A percentile compares a stretch with the other conserved stretches of the same genome.
Conservation (phyloP, 2,113 vertebrate genomes). For the Xyrauchen texanus region DNA sequence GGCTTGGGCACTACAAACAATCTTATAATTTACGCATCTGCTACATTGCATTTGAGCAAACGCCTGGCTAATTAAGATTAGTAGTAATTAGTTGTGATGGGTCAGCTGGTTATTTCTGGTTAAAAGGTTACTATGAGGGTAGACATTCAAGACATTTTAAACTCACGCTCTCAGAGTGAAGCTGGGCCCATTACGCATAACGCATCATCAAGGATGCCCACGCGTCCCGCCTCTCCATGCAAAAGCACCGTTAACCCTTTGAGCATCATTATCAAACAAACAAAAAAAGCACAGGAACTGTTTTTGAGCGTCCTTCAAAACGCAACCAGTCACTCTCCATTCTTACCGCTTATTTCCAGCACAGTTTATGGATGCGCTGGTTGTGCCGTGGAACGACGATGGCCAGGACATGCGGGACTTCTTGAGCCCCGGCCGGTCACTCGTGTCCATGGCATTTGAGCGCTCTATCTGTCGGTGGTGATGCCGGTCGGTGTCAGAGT, state of each 20-base stretch:
- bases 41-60: background rate
- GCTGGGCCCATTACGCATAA: slow-evolving; percentile 57
- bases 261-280: slow-evolving; percentile 60
- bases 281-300: too few relatives aligned
- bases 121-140: slow-evolving; percentile 62
- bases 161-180: slow-evolving; percentile 63
- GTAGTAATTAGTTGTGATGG: slow-evolving; percentile 24
- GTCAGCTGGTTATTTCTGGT: slow-evolving; percentile 55
- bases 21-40: background rate
- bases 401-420: slow-evolving; percentile 96
- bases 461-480: slow-evolving; percentile 88
- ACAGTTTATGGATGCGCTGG: slow-evolving; percentile 79
- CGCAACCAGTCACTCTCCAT: slow-evolving; percentile 43
- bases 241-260: slow-evolving; percentile 71
- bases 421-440: slow-evolving; percentile 89
- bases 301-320: slow-evolving; percentile 55
- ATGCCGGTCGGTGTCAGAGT: slow-evolving; percentile 83
- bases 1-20: background rate
- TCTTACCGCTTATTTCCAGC: slow-evolving; percentile 79
- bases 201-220: slow-evolving; percentile 69
- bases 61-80: background rate
- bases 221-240: slow-evolving; percentile 69
- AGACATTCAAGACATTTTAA: slow-evolving; percentile 52
- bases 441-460: slow-evolving; percentile 90
- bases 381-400: slow-evolving; percentile 89